Percentiles rank a stretch among this genome's conserved stretches.
phyloP scores from a whole-genome alignment of 2,797 vertebrate species.

The Brachyalestes nurse region DNA sequence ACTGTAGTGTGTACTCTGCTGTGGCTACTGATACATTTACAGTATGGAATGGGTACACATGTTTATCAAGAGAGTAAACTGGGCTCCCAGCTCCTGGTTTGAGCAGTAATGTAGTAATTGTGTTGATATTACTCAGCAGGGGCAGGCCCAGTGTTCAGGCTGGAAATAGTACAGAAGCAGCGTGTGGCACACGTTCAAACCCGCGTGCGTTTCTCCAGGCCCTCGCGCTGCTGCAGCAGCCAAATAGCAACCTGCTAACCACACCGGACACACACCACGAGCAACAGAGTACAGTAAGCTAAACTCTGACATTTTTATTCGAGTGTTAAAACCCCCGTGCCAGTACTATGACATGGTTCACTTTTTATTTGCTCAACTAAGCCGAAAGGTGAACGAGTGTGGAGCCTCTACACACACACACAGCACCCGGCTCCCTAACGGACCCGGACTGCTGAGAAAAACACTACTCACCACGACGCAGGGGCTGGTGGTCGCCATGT shows the following conservation, averaged over 20 bases:
- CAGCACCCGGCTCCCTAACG: background rate
- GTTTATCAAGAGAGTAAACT: background rate
- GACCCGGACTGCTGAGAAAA: background rate
- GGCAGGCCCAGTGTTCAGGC: background rate
- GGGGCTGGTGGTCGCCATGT: slow-evolving; percentile 76
- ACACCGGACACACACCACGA: background rate
- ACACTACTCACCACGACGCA: slow-evolving; percentile 78
- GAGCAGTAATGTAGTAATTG: too few relatives aligned
- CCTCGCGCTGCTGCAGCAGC: background rate
- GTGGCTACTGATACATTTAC: background rate
- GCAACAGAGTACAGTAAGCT: background rate
- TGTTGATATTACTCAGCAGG: too few relatives aligned
- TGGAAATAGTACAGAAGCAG: slow-evolving; percentile 42
- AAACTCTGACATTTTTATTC: too few relatives aligned
- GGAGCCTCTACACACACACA: background rate
- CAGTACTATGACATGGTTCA: background rate
- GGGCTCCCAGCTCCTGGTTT: too few relatives aligned
- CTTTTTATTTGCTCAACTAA: background rate
- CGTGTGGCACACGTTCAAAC: slow-evolving; percentile 39
- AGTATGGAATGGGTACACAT: background rate
- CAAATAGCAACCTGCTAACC: background rate
- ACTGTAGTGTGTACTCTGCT: background rate
- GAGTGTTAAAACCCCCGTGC: background rate
- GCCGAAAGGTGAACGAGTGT: background rate
- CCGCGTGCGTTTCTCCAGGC: slow-evolving; percentile 42